These are phyloP conservation scores for Hylaeus volcanicus DNA, from an alignment of 1,140 invertebrate genomes.

Conservation along the genomic window DNA sequence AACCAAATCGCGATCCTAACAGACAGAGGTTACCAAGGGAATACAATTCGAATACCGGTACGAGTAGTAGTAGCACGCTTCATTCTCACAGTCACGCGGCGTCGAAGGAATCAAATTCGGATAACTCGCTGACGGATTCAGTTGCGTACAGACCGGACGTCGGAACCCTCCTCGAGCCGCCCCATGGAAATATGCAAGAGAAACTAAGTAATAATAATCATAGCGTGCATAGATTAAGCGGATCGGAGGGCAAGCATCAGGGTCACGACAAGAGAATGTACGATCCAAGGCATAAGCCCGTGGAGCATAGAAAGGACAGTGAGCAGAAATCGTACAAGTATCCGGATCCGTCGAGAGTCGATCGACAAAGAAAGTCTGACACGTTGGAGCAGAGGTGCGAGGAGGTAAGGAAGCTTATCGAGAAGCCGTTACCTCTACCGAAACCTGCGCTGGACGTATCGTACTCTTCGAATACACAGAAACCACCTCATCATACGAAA, in stretches of 20 bases:
- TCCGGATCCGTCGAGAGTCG: slow-evolving; percentile 52
- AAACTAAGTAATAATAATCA: slow-evolving; percentile 70
- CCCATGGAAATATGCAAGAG: slow-evolving; percentile 59
- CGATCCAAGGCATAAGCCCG: slow-evolving; percentile 67
- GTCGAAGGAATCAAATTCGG: slow-evolving; percentile 38
- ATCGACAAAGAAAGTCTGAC: slow-evolving; percentile 67
- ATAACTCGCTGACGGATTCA: slow-evolving; percentile 37
- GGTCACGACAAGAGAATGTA: slow-evolving; percentile 62
- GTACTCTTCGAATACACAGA: slow-evolving; percentile 72
- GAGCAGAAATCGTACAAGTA: slow-evolving; percentile 71
- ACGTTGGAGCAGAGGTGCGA: slow-evolving; percentile 71
- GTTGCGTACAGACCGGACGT: slow-evolving; percentile 39
- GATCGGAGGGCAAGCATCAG: slow-evolving; percentile 58
- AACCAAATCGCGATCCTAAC: slow-evolving; percentile 61
- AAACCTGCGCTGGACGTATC: slow-evolving; percentile 70
- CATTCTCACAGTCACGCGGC: slow-evolving; percentile 44
- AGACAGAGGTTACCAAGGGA: slow-evolving; percentile 71
- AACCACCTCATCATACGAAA: slow-evolving; percentile 70
- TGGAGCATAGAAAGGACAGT: slow-evolving; percentile 69
- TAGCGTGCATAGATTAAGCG: slow-evolving; percentile 53
- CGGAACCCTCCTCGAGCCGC: slow-evolving; percentile 38
- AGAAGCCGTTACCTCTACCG: slow-evolving; percentile 69
- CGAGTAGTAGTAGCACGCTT: slow-evolving; percentile 24
- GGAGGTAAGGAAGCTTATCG: slow-evolving; percentile 75
- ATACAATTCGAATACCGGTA: slow-evolving; percentile 51